A percentile compares a stretch with the other conserved stretches of the same genome.
phyloP scores from a whole-genome alignment of 2,888 invertebrate species.

The Philonicus albiceps region DNA sequence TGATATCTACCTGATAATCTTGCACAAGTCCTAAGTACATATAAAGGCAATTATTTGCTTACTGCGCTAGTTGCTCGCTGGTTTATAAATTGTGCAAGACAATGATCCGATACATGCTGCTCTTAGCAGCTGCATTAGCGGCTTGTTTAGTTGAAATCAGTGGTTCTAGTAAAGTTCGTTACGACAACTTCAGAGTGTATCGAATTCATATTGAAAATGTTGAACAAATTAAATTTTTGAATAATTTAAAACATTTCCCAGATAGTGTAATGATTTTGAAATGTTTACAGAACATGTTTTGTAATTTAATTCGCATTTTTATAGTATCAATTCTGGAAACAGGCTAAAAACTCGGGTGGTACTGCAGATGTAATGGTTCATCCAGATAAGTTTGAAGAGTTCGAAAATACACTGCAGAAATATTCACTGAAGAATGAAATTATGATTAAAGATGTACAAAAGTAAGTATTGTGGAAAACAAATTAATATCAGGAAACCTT shows the following conservation, averaged over 20 bases:
- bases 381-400: slow-evolving; percentile 64
- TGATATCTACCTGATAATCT: neutral
- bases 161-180: slow-evolving; percentile 53
- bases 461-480: slow-evolving; percentile 58
- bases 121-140: neutral
- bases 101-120: neutral
- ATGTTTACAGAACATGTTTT: neutral
- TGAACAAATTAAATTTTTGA: slow-evolving; percentile 64
- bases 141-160: neutral
- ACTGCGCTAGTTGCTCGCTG: neutral
- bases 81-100: neutral
- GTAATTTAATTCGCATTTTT: neutral
- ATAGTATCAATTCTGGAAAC: slow-evolving; percentile 53
- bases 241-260: slow-evolving; percentile 10
- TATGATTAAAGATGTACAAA: slow-evolving; percentile 70
- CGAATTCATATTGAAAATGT: slow-evolving; percentile 63
- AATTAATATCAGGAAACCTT: too few species aligned
- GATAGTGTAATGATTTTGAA: neutral
- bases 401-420: slow-evolving; percentile 62
- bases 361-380: slow-evolving; percentile 69
- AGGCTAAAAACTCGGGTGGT: slow-evolving; percentile 56
- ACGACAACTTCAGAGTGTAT: slow-evolving; percentile 58
- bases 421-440: slow-evolving; percentile 62
- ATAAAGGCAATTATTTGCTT: neutral
- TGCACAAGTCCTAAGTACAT: neutral